Conservation (phyloP, 2,113 vertebrate species). For the Halichoerus grypus region DNA sequence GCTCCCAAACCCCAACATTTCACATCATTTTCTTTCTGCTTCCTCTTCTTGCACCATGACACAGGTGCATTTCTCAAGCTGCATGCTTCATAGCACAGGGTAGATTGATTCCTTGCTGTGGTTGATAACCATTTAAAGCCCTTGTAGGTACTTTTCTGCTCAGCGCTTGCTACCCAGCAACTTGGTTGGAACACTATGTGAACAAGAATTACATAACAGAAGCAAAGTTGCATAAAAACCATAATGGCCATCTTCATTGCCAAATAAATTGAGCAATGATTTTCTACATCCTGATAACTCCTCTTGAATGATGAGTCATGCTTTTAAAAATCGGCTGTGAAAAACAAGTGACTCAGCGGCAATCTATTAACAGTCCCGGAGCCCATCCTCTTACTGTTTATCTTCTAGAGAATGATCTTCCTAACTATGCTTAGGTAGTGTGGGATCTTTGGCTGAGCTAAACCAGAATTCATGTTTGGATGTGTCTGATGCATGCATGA, state of each 20-base stretch:
- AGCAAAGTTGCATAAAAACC: slow-evolving; percentile 58
- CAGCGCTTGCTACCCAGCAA: background rate
- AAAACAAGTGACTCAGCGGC: slow-evolving; percentile 39
- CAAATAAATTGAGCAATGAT: slow-evolving; percentile 74
- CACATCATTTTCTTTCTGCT: background rate
- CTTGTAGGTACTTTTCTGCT: background rate
- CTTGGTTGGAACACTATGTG: background rate
- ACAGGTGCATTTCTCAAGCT: background rate
- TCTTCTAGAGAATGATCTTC: background rate
- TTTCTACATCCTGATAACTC: slow-evolving; percentile 49
- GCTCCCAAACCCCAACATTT: background rate
- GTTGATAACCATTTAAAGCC: background rate
- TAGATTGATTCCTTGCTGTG: background rate
- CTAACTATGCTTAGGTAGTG: background rate
- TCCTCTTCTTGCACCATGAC: background rate
- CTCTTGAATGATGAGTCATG: background rate
- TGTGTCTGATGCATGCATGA: background rate
- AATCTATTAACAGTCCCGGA: background rate
- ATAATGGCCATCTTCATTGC: slow-evolving; percentile 52
- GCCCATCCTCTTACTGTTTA: background rate
- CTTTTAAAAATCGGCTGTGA: background rate
- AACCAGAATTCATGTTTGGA: background rate
- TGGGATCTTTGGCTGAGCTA: background rate
- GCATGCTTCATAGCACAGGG: background rate
- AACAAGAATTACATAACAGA: slow-evolving; percentile 62